Evolutionary conservation across 2,888 invertebrate species (phyloP), one percentile per base, ranked within the genome.

Genomic region (Atrina japonica): DNA sequence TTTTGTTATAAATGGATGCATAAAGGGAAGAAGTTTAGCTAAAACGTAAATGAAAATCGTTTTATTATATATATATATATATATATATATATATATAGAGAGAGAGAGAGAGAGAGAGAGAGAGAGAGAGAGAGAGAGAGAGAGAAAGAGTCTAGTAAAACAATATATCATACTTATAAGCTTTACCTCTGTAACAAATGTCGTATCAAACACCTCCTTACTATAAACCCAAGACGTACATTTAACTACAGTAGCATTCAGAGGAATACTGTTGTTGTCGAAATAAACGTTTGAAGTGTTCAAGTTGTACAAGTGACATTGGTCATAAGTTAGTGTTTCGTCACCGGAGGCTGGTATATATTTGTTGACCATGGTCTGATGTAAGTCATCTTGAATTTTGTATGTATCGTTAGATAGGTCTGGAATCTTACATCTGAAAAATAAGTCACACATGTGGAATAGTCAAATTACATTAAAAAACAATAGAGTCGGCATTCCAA

Each of bases 401-500:
- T 77, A 86, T 5, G 82, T 83, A 70, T 86, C 86, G 53, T 84
- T 84, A 0, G 69, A 49, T 9, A 75, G 75, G 0, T 74, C 77
- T 11, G 83, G 83, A 5, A 85, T 65, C 6, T 76, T 74, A 56
- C 85, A 85, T 41, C 85, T 85, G 64, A 21, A 56, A 56, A 21
- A 41, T 35, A 56, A 53, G 35, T n/a, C n/a, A n/a, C n/a, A n/a
- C n/a, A n/a, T n/a, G n/a, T n/a, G n/a, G n/a, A n/a, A n/a, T n/a
- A n/a, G n/a, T n/a, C n/a, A n/a, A n/a, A n/a, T n/a, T n/a, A n/a
- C n/a, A n/a, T n/a, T n/a, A n/a, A n/a, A n/a, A n/a, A n/a, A n/a
- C n/a, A n/a, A n/a, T n/a, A n/a, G n/a, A n/a, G n/a, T n/a, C n/a
- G n/a, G n/a, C n/a, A n/a, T n/a, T n/a, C n/a, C n/a, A n/a, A n/a